These are phyloP conservation scores for Copidosoma floridanum DNA, from an alignment of 1,140 invertebrate genomes.

Conservation along the genomic window DNA sequence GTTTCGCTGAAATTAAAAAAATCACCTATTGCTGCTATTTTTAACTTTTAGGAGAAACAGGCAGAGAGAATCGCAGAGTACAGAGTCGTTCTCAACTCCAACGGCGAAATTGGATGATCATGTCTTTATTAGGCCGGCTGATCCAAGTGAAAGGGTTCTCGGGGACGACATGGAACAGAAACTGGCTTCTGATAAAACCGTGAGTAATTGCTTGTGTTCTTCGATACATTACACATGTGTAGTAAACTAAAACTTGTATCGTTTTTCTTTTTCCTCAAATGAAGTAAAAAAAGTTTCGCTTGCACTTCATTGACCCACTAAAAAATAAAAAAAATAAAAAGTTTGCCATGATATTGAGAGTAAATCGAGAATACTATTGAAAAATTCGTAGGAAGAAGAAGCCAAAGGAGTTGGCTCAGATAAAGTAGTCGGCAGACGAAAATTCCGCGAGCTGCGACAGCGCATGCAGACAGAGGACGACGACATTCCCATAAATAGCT, in stretches of 20 bases:
- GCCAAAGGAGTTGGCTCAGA: slow-evolving; percentile 38
- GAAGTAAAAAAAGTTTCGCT: too few relatives aligned
- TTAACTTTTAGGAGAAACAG: slow-evolving; percentile 19
- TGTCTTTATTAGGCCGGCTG: slow-evolving; percentile 49
- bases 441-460: slow-evolving; percentile 79
- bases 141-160: slow-evolving; percentile 33
- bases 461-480: slow-evolving; percentile 83
- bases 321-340: too few relatives aligned
- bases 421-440: slow-evolving; percentile 60
- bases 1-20: too few relatives aligned
- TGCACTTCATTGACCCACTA: too few relatives aligned
- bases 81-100: slow-evolving; percentile 29
- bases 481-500: slow-evolving; percentile 63
- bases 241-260: too few relatives aligned
- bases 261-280: too few relatives aligned
- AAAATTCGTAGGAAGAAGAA: slow-evolving; percentile 45
- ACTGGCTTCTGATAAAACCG: slow-evolving; percentile 44
- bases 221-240: too few relatives aligned
- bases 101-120: slow-evolving; percentile 41
- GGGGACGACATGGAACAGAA: too few relatives aligned
- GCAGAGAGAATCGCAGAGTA: slow-evolving; percentile 35
- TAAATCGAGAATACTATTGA: too few relatives aligned
- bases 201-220: too few relatives aligned
- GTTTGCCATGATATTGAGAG: neutral
- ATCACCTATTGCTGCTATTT: too few relatives aligned